Evolutionary conservation across 2,888 invertebrate species (phyloP).

Genomic region (Microctonus aethiopoides): DNA sequence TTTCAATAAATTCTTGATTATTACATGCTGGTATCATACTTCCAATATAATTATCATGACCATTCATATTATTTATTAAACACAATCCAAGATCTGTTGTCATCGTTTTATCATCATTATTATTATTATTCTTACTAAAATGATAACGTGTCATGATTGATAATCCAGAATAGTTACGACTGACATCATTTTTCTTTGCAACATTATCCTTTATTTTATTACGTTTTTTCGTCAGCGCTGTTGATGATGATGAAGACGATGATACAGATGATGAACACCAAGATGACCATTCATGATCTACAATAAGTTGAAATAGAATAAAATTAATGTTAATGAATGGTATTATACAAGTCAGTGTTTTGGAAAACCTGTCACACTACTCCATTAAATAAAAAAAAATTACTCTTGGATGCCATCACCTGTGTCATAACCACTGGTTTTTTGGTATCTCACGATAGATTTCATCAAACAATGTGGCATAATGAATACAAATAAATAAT

Average conservation of each 20-base stretch:
- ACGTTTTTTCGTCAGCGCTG: conserved; percentile 40
- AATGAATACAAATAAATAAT: background rate
- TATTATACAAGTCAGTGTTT: background rate
- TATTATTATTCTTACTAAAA: conserved; percentile 42
- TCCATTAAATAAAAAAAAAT: background rate
- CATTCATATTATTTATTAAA: conserved; percentile 24
- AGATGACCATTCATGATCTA: background rate
- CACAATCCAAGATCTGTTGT: conserved; percentile 40
- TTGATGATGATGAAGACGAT: conserved; percentile 6
- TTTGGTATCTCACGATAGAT: conserved; percentile 55
- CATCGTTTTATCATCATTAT: conserved; percentile 31
- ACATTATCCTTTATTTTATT: conserved; percentile 45
- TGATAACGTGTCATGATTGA: conserved; percentile 58
- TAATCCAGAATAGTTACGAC: conserved; percentile 53
- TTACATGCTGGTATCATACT: conserved; percentile 1
- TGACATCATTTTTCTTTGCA: conserved; percentile 47
- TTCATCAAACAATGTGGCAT: conserved; percentile 62
- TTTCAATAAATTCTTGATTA: background rate
- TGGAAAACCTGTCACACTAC: background rate
- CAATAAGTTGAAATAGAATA: background rate
- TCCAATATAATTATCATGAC: conserved; percentile 22
- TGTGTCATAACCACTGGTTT: conserved; percentile 39
- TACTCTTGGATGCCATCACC: conserved; percentile 42
- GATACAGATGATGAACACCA: background rate
- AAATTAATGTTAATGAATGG: background rate